Base-by-base conservation (phyloP, 1,140 invertebrate genomes). In the Nasonia longicornis region DNA sequence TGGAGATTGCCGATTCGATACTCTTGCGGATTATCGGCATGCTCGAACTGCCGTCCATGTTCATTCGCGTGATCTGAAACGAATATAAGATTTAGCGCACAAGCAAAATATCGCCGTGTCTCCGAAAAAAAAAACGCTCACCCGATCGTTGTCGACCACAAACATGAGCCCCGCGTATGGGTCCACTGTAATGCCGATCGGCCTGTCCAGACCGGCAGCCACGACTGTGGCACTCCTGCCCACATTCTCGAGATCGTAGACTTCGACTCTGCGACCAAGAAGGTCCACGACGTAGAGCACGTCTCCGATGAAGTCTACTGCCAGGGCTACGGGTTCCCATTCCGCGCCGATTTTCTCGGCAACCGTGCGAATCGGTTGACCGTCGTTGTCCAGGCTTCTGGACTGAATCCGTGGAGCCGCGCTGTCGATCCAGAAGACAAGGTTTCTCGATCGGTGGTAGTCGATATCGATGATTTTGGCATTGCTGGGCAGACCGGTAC, bases 351-450 rank as follows among this genome's bases (percentile, higher is more conserved):
- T 45, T 22, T 72, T 29, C 29, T 82, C 52, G 8, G 70, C 63
- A 16, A 82, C 48, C 29, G 7, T 82, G 2, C 35, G 16, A 6
- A 14, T 2, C 8, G n/a, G 26, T 38, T 6, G 22, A 52, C 48
- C 42, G 31, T 26, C 29, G 48, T 73, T 77, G n/a, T 82, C 45
- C n/a, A 82, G 52, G 16, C 71, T 16, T 67, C 70, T 72, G 14
- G 48, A 79, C 22, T 75, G 42, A n/a, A 82, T 71, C 31, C 79
- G 38, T 11, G 31, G 20, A 12, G 12, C 42, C 20, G 22, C 29
- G 26, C 8, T 11, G 16, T 82, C 71, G 14, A 79, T 70, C 77
- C 77, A 82, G n/a, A 75, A 79, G 3, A 82, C n/a, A 2, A 82
- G 4, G 10, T 79, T 79, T 63, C 67, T 75, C 31, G 11, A 11